phyloP scores from a whole-genome alignment of 2,888 invertebrate species.

The Drosophila anceps region DNA sequence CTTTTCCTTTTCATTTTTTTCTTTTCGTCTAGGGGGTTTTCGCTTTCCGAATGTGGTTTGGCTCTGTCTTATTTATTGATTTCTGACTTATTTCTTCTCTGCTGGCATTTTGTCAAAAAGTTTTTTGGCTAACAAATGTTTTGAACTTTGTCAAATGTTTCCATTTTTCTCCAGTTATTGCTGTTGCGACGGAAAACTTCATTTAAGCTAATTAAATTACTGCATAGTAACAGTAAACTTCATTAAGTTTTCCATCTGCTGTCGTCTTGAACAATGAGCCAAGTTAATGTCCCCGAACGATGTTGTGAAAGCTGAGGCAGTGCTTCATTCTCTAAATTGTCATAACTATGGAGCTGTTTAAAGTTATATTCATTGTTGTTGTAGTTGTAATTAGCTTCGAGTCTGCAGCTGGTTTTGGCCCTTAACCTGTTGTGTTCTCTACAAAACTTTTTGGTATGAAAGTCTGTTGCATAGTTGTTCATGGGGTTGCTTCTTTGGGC shows the following conservation, averaged over 20 bases:
- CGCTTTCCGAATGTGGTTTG: constrained; percentile 22
- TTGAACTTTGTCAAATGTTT: constrained; percentile 52
- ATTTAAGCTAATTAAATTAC: constrained; percentile 69
- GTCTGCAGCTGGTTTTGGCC: constrained; percentile 37
- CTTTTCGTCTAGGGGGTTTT: constrained; percentile 17
- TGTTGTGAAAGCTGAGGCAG: constrained; percentile 8
- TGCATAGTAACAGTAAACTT: constrained; percentile 58
- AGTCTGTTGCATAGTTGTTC: constrained; percentile 45
- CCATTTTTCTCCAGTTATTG: constrained; percentile 10
- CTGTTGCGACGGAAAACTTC: constrained; percentile 46
- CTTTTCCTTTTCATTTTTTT: constrained; percentile 16
- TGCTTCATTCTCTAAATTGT: constrained; percentile 58
- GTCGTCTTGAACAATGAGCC: constrained; percentile 40
- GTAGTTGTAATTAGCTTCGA: constrained; percentile 56
- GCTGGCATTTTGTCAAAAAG: constrained; percentile 26
- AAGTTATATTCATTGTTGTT: constrained; percentile 27
- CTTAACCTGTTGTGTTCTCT: constrained; percentile 63
- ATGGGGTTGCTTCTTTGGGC: constrained; percentile 18
- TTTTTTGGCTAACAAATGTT: constrained; percentile 62
- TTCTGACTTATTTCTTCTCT: constrained; percentile 38
- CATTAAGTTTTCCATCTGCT: constrained; percentile 54
- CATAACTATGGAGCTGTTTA: constrained; percentile 53
- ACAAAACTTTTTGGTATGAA: constrained; percentile 25
- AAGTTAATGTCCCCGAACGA: constrained; percentile 69
- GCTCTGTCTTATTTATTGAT: constrained; percentile 63